Conservation (phyloP, 2,888 invertebrate genomes). For the Chymomyza caudatula region DNA sequence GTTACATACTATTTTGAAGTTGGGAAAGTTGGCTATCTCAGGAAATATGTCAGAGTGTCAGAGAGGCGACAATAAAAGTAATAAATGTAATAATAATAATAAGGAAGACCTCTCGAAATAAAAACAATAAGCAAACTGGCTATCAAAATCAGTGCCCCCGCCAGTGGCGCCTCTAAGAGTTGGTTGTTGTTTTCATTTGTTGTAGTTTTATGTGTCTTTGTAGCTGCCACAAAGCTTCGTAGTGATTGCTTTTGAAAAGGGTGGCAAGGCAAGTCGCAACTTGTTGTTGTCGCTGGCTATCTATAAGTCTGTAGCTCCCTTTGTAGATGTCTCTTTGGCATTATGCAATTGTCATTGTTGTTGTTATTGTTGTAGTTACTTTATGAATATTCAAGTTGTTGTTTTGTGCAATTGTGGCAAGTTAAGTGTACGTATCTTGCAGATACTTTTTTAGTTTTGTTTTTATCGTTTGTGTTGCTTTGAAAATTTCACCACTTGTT, state of each 20-base stretch:
- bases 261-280: conserved; percentile 6
- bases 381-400: conserved; percentile 38
- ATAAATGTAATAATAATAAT: conserved; percentile 34
- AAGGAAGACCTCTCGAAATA: conserved; percentile 24
- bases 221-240: conserved; percentile 28
- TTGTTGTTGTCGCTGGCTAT: not conserved
- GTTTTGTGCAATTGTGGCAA: conserved; percentile 13
- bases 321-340: conserved; percentile 21
- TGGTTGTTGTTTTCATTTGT: conserved; percentile 17
- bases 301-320: not conserved
- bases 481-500: conserved; percentile 41
- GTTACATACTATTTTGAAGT: conserved; percentile 10
- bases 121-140: conserved; percentile 22
- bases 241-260: conserved; percentile 34
- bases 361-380: conserved; percentile 29
- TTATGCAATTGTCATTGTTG: conserved; percentile 52
- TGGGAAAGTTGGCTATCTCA: conserved; percentile 57
- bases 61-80: conserved; percentile 26
- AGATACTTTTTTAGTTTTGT: conserved; percentile 30
- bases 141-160: conserved; percentile 16
- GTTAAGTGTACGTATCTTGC: conserved; percentile 32
- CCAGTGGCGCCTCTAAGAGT: no score
- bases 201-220: conserved; percentile 36
- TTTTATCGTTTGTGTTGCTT: conserved; percentile 2
- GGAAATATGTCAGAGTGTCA: conserved; percentile 55